Percentiles rank a stretch among this genome's conserved stretches.
These are phyloP conservation scores for Nycticebus coucang DNA, from an alignment of 2,113 vertebrate genomes.

Conservation along the genomic window DNA sequence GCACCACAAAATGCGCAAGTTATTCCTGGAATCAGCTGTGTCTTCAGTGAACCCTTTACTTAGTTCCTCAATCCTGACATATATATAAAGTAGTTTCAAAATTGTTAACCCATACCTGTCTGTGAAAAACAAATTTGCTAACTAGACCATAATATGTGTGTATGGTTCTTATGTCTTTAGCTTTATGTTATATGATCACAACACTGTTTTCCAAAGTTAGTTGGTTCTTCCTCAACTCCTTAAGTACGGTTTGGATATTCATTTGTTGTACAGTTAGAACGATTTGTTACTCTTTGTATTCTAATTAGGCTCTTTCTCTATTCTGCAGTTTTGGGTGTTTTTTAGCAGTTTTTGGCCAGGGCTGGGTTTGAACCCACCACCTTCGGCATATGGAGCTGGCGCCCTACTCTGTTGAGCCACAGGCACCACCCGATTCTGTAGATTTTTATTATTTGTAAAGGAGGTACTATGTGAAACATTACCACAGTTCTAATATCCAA, in stretches of 20 bases:
- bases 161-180: neutral
- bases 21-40: neutral
- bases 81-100: neutral
- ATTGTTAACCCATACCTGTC: neutral
- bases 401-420: no score
- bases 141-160: neutral
- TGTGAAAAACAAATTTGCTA: neutral
- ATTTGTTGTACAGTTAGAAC: neutral
- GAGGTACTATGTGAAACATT: neutral
- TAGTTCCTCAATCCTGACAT: neutral
- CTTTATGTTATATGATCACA: neutral
- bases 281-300: neutral
- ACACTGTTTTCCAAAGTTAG: neutral
- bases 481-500: neutral
- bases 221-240: neutral
- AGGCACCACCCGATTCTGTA: neutral
- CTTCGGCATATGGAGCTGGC: no score
- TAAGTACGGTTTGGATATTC: neutral
- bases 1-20: neutral
- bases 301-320: neutral
- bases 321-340: neutral
- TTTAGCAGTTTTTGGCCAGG: no score
- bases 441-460: neutral
- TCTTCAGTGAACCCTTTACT: neutral
- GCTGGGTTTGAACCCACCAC: no score